Conservation (phyloP, 2,113 vertebrate species). For the Seriola quinqueradiata region DNA sequence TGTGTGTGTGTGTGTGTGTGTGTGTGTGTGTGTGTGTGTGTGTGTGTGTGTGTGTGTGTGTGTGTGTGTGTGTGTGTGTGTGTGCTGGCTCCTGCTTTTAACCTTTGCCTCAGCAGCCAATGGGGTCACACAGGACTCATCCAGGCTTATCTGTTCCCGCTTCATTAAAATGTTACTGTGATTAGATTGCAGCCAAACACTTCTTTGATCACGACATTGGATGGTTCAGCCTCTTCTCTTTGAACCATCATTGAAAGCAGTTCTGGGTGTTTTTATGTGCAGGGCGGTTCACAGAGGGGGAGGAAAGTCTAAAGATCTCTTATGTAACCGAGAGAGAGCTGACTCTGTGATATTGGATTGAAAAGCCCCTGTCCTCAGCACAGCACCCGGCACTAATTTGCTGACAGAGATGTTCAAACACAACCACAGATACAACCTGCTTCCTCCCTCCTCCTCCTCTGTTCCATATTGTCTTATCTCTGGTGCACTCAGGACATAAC, state of each 20-base stretch:
- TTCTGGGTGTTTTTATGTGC: slow-evolving; percentile 3
- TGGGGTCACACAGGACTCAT: slow-evolving; percentile 9
- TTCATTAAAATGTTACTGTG: slow-evolving; percentile 29
- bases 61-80: neutral
- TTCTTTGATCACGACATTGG: slow-evolving; percentile 2
- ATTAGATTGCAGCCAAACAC: slow-evolving; percentile 50
- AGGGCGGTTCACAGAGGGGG: neutral
- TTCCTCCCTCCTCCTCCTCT: neutral
- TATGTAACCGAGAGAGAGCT: slow-evolving; percentile 41
- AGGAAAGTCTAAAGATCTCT: slow-evolving; percentile 57
- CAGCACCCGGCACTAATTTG: slow-evolving; percentile 24
- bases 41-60: neutral
- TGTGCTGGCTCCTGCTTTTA: slow-evolving; percentile 14
- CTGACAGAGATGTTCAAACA: slow-evolving; percentile 44
- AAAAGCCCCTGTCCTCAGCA: slow-evolving; percentile 11
- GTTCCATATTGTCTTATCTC: slow-evolving; percentile 30
- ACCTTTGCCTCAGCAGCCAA: slow-evolving; percentile 54
- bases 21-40: neutral
- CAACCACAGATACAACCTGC: neutral
- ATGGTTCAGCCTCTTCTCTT: neutral
- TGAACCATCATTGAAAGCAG: slow-evolving; percentile 27
- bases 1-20: neutral
- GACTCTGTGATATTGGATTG: slow-evolving; percentile 41
- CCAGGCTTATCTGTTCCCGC: slow-evolving; percentile 37
- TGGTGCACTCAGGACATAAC: neutral